Base-by-base conservation (phyloP, 2,113 vertebrate genomes). In the Lycocorax pyrrhopterus region DNA sequence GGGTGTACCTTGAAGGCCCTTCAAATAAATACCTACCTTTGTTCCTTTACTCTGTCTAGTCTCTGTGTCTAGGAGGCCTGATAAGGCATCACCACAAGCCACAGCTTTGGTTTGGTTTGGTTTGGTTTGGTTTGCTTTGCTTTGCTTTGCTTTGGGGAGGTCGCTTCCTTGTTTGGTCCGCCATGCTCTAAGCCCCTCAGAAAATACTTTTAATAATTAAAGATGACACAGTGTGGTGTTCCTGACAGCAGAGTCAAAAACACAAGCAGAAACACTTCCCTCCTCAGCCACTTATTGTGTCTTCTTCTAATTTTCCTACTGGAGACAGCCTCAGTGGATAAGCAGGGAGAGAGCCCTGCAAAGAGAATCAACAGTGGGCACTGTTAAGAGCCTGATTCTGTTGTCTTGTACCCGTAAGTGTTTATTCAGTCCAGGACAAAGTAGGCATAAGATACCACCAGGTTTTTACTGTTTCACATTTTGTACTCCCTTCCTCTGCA, bases 401-500 rank as follows among this genome's bases (percentile, higher is more conserved):
- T n/a, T 78, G 39, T 64, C 46, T 60, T 62, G 41, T 62, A 73
- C 33, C 46, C 7, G 15, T 19, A 29, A 13, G 20, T 59, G 60
- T 46, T 94, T 53, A 52, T 78, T 78, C 59, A 88, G 63, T 43
- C 71, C 78, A 66, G 39, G 82, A 71, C 55, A 90, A 92, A 43
- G 53, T 5, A 90, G 55, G 63, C 64, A 22, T 39, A 60, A 93
- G 84, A 71, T 78, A 74, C 35, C 46, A 79, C 52, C 52, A 89
- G 81, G 12, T 75, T 84, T 49, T 73, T 80, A 43, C 64, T 59
- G 68, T 73, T 86, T 59, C 76, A 44, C 66, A 73, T 87, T 94
- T 92, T 89, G 49, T 68, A 51, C 52, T 89, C 92, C 83, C 81
- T 87, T 89, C 66, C 71, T 73, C 75, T 91, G 63, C 84, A 91